These are phyloP conservation scores for Strigamia maritima DNA, from an alignment of 2,888 invertebrate species.

Conservation along the genomic window DNA sequence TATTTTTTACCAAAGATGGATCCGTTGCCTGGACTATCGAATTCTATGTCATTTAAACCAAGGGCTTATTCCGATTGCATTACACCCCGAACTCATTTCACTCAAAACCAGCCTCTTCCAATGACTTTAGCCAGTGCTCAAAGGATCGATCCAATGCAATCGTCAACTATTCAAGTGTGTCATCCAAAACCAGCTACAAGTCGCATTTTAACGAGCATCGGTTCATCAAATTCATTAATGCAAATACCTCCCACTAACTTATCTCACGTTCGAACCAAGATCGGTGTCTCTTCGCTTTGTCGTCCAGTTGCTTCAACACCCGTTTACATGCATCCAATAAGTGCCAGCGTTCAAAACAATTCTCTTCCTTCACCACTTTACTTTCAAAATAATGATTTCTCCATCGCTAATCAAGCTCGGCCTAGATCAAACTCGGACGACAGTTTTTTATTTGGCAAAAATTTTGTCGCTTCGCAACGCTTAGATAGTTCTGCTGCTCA, in stretches of 20 bases:
- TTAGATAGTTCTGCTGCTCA: not conserved
- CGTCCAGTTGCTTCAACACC: slow-evolving; percentile 2
- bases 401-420: not conserved
- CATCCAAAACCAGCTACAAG: slow-evolving; percentile 5
- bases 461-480: not conserved
- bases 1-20: slow-evolving; percentile 35
- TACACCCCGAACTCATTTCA: not conserved
- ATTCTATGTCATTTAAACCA: not conserved
- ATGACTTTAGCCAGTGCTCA: slow-evolving; percentile 19
- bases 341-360: slow-evolving; percentile 25
- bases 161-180: not conserved
- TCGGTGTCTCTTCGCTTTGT: slow-evolving; percentile 42
- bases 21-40: not conserved
- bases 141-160: slow-evolving; percentile 7
- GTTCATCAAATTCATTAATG: slow-evolving; percentile 18
- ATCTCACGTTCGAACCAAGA: slow-evolving; percentile 39
- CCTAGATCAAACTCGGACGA: slow-evolving; percentile 25
- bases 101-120: not conserved
- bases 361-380: slow-evolving; percentile 6
- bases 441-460: slow-evolving; percentile 14
- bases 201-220: slow-evolving; percentile 38
- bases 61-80: not conserved
- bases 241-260: slow-evolving; percentile 23
- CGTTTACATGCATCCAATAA: not conserved
- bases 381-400: slow-evolving; percentile 17